Evolutionary conservation across 2,113 vertebrate genomes (phyloP).

Genomic region (Nycticryphes semicollaris): DNA sequence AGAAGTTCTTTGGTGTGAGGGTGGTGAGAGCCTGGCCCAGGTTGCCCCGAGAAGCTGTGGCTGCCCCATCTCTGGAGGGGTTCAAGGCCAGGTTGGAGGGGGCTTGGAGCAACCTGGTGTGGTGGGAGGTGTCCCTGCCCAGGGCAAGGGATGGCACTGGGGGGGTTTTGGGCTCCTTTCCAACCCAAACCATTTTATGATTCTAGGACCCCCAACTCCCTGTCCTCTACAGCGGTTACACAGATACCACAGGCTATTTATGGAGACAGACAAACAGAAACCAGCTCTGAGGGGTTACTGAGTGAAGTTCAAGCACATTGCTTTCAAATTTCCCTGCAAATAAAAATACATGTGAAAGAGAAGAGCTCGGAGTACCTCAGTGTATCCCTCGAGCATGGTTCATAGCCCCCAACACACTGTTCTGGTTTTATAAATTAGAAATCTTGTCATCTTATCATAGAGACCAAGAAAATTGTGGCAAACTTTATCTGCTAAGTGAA

Average conservation of each 20-base stretch:
- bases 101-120: too few species aligned
- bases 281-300: background rate
- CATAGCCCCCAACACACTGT: constrained; percentile 65
- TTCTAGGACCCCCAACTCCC: background rate
- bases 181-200: too few species aligned
- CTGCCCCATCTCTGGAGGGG: too few species aligned
- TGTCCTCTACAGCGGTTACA: fast-evolving
- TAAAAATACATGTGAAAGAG: background rate
- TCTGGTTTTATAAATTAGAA: constrained; percentile 75
- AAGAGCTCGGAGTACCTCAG: constrained; percentile 19
- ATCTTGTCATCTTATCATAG: constrained; percentile 75
- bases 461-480: constrained; percentile 72
- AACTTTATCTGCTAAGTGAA: constrained; percentile 79
- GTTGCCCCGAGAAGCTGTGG: too few species aligned
- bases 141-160: too few species aligned
- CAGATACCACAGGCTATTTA: background rate
- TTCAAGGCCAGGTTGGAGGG: too few species aligned
- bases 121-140: too few species aligned
- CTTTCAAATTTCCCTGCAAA: constrained; percentile 58
- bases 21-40: too few species aligned
- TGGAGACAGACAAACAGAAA: background rate
- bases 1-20: too few species aligned
- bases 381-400: constrained; percentile 60
- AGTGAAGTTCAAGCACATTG: constrained; percentile 2
- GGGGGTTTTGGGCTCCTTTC: too few species aligned